Conservation (phyloP, 2,113 vertebrate species). For the Ameiurus melas region DNA sequence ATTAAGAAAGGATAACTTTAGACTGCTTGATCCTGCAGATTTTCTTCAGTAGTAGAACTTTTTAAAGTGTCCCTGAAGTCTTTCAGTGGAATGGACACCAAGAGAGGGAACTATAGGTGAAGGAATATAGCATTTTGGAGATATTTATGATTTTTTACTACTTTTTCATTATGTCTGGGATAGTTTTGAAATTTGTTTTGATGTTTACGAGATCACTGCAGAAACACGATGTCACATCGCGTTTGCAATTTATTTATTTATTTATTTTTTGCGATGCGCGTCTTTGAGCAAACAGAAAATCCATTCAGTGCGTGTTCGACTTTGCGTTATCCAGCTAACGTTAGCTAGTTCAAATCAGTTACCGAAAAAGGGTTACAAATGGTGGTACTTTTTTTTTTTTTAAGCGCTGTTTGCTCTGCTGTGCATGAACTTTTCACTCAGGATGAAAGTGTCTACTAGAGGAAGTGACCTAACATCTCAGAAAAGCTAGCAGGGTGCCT, state of each 20-base stretch:
- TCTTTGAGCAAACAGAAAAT: no score
- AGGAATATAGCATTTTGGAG: not conserved
- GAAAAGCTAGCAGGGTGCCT: not conserved
- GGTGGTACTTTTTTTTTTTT: no score
- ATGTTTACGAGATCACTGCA: no score
- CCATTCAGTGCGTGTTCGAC: not conserved
- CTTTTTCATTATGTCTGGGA: not conserved
- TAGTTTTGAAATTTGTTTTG: not conserved
- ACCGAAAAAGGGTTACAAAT: not conserved
- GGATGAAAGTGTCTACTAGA: not conserved
- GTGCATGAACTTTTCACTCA: not conserved
- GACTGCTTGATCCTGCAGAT: not conserved
- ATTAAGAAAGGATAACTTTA: not conserved
- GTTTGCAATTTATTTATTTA: no score
- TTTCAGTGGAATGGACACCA: not conserved
- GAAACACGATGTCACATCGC: no score
- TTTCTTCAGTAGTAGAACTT: not conserved
- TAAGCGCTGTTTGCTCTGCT: not conserved
- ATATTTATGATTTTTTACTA: not conserved
- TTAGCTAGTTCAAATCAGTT: not conserved
- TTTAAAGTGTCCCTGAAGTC: not conserved
- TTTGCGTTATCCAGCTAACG: not conserved
- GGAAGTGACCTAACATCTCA: not conserved
- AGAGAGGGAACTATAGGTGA: no score
- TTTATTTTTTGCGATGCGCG: not conserved